Percentiles rank a stretch among this genome's conserved stretches.
phyloP scores from a whole-genome alignment of 1,140 invertebrate genomes.

The Belonocnema kinseyi region DNA sequence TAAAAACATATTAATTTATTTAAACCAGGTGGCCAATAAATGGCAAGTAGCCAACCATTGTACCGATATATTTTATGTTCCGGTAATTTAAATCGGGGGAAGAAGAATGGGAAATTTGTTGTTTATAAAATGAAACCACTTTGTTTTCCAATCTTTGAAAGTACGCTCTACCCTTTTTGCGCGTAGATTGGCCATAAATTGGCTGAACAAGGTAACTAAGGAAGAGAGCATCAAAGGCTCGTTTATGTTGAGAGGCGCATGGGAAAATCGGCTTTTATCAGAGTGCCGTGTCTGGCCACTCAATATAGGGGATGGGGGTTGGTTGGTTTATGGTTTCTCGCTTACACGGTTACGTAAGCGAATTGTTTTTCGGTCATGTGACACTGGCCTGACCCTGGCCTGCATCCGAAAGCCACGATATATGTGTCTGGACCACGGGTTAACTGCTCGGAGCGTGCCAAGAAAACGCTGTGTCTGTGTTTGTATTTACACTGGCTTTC shows the following conservation, averaged over 20 bases:
- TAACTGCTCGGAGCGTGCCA: conserved; percentile 12
- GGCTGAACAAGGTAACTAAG: conserved; percentile 1
- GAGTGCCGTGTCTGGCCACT: background rate
- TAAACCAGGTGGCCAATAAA: too few relatives aligned
- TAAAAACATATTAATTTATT: too few relatives aligned
- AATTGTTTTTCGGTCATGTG: conserved; percentile 16
- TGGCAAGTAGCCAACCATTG: too few relatives aligned
- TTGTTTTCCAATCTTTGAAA: conserved; percentile 4
- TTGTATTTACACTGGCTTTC: background rate
- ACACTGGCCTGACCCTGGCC: conserved; percentile 9
- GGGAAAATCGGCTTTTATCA: conserved; percentile 14
- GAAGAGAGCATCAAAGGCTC: conserved; percentile 19
- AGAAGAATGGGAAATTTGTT: too few relatives aligned
- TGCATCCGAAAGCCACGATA: conserved; percentile 25
- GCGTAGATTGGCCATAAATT: conserved; percentile 21
- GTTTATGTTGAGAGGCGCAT: background rate
- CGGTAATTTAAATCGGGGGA: too few relatives aligned
- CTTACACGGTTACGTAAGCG: background rate
- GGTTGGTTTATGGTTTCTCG: background rate
- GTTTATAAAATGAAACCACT: too few relatives aligned
- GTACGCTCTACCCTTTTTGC: conserved; percentile 2
- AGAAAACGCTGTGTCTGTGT: conserved; percentile 7
- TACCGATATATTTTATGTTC: too few relatives aligned
- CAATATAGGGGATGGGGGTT: conserved; percentile 1
- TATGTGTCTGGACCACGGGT: conserved; percentile 8